These are phyloP conservation scores for Thunnus thynnus DNA, from an alignment of 2,113 vertebrate genomes.

Conservation along the genomic window DNA sequence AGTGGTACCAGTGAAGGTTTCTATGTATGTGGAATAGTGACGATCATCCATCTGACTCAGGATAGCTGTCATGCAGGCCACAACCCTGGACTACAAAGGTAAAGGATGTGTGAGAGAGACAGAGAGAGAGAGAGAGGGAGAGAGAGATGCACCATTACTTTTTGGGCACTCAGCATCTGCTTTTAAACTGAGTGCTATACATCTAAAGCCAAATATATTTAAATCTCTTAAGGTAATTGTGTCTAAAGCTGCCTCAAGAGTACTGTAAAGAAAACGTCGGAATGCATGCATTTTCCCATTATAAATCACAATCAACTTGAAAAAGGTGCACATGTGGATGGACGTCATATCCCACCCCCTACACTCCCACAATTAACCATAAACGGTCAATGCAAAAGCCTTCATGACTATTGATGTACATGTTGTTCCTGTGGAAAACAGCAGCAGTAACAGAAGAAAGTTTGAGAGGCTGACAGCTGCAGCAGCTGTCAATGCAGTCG, in stretches of 20 bases:
- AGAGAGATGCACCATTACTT: slow-evolving; percentile 42
- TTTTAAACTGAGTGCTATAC: slow-evolving; percentile 11
- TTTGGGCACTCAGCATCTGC: slow-evolving; percentile 6
- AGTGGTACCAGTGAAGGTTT: slow-evolving; percentile 90
- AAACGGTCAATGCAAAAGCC: too few relatives aligned
- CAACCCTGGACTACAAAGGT: slow-evolving; percentile 90
- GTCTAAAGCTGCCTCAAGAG: background rate
- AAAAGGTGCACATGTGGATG: too few relatives aligned
- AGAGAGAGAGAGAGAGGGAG: slow-evolving; percentile 9
- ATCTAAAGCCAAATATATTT: slow-evolving; percentile 22
- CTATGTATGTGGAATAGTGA: slow-evolving; percentile 94
- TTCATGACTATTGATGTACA: too few relatives aligned
- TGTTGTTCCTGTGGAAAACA: too few relatives aligned
- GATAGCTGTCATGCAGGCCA: slow-evolving; percentile 98
- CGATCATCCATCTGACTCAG: slow-evolving; percentile 95
- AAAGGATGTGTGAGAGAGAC: slow-evolving; percentile 1
- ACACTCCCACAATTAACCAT: too few relatives aligned
- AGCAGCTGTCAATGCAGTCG: too few relatives aligned
- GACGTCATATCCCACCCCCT: too few relatives aligned
- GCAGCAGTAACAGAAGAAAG: too few relatives aligned
- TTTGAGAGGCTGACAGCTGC: too few relatives aligned
- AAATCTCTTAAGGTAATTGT: slow-evolving; percentile 28
- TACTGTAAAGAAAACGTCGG: slow-evolving; percentile 1
- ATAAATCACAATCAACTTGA: too few relatives aligned
- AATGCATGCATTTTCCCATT: background rate